Conservation (phyloP, 2,113 vertebrate genomes). For the Amphiprion percula region DNA sequence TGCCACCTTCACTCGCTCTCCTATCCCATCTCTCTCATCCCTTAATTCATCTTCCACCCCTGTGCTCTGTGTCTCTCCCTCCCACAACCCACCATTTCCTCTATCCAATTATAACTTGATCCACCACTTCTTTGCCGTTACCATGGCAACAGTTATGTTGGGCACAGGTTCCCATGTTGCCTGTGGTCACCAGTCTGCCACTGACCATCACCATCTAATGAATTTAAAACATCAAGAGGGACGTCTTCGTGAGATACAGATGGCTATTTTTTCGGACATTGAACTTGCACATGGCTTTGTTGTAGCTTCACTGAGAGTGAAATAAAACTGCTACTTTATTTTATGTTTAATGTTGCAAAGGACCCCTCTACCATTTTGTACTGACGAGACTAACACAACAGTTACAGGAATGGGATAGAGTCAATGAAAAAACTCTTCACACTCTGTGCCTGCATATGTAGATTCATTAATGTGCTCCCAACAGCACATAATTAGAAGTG, state of each 20-base stretch:
- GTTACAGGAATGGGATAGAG: not conserved
- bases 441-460: not conserved
- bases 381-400: not conserved
- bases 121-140: slow-evolving; percentile 75
- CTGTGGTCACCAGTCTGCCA: slow-evolving; percentile 48
- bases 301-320: slow-evolving; percentile 9
- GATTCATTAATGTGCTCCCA: slow-evolving; percentile 1
- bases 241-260: not conserved
- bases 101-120: slow-evolving; percentile 82
- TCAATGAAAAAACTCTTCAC: not conserved
- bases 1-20: slow-evolving; percentile 53
- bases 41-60: slow-evolving; percentile 76
- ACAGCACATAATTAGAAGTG: slow-evolving; percentile 13
- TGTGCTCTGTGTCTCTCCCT: slow-evolving; percentile 72
- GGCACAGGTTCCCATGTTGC: slow-evolving; percentile 67
- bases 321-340: not conserved
- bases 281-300: not conserved
- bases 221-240: slow-evolving; percentile 9
- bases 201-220: slow-evolving; percentile 40
- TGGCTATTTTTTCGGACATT: not conserved
- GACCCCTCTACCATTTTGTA: not conserved
- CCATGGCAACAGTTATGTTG: slow-evolving; percentile 82
- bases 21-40: slow-evolving; percentile 62
- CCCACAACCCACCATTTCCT: slow-evolving; percentile 78
- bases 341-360: not conserved